Percentiles rank a stretch among this genome's conserved stretches.
Conservation (phyloP, 2,888 invertebrate species). For the Lacanobia wlatinum region DNA sequence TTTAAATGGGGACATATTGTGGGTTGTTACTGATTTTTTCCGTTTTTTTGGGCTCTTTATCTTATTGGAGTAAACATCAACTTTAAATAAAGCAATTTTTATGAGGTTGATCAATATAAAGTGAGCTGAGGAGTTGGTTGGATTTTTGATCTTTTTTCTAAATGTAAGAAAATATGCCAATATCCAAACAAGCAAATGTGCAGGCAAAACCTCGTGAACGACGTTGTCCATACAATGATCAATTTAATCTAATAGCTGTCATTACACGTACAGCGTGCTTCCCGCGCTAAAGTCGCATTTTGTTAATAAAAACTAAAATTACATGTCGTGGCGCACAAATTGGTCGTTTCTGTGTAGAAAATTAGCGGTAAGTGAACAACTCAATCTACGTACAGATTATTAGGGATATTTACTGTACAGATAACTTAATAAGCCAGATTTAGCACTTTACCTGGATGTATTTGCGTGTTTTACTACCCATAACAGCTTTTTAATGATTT, state of each 20-base stretch:
- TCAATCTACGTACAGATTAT: constrained; percentile 72
- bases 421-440: constrained; percentile 80
- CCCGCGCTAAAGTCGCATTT: constrained; percentile 47
- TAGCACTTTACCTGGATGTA: constrained; percentile 72
- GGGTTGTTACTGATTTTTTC: constrained; percentile 1
- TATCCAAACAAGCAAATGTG: neutral
- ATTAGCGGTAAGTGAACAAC: constrained; percentile 68
- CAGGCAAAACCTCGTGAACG: constrained; percentile 32
- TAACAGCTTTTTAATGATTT: constrained; percentile 76
- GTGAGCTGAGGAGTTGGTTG: neutral
- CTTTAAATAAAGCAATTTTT: neutral
- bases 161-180: neutral
- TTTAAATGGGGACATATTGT: neutral
- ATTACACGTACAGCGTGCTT: constrained; percentile 58
- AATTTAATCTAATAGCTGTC: constrained; percentile 59
- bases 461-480: constrained; percentile 74
- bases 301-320: constrained; percentile 65
- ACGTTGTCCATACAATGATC: constrained; percentile 45
- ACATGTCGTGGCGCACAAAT: constrained; percentile 62
- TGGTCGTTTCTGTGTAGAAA: constrained; percentile 68
- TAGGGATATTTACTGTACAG: constrained; percentile 75
- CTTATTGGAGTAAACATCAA: neutral
- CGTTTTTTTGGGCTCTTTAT: neutral
- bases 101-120: neutral
- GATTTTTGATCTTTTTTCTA: neutral